phyloP scores from a whole-genome alignment of 2,888 invertebrate genomes.

The Lamellibrachia columna region DNA sequence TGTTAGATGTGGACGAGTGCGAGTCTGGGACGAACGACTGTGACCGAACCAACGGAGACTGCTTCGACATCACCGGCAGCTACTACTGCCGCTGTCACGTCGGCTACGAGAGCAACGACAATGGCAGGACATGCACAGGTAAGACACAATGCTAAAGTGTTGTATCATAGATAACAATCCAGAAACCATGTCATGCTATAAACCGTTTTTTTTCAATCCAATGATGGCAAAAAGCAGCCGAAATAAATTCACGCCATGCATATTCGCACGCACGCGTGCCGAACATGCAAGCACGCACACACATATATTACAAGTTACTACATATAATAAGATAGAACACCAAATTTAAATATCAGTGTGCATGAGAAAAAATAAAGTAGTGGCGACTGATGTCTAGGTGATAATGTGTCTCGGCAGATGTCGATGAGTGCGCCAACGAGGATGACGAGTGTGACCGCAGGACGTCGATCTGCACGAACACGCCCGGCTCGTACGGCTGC shows the following conservation, averaged over 20 bases:
- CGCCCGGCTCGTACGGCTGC: conserved; percentile 18
- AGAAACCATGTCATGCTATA: too few relatives aligned
- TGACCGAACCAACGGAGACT: not conserved
- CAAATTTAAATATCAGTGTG: too few relatives aligned
- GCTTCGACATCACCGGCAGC: conserved; percentile 23
- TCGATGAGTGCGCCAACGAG: conserved; percentile 23
- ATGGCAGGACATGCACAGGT: conserved; percentile 25
- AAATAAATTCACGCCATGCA: too few relatives aligned
- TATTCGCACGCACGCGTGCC: too few relatives aligned
- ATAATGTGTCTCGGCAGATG: not conserved
- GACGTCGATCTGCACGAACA: conserved; percentile 19
- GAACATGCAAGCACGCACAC: too few relatives aligned
- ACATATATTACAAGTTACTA: too few relatives aligned
- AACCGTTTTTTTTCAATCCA: too few relatives aligned
- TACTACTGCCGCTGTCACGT: conserved; percentile 26
- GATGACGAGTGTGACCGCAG: not conserved
- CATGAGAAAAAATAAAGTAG: too few relatives aligned
- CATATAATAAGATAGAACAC: too few relatives aligned
- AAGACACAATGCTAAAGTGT: not conserved
- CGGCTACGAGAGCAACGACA: conserved; percentile 26
- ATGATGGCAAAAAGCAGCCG: too few relatives aligned
- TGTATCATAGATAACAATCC: too few relatives aligned
- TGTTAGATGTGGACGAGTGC: conserved; percentile 27
- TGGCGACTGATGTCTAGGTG: too few relatives aligned
- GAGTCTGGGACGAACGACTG: conserved; percentile 16